Evolutionary conservation across 1,140 invertebrate genomes (phyloP), one percentile per base, ranked within the genome.

Genomic region (Penaeus japonicus): DNA sequence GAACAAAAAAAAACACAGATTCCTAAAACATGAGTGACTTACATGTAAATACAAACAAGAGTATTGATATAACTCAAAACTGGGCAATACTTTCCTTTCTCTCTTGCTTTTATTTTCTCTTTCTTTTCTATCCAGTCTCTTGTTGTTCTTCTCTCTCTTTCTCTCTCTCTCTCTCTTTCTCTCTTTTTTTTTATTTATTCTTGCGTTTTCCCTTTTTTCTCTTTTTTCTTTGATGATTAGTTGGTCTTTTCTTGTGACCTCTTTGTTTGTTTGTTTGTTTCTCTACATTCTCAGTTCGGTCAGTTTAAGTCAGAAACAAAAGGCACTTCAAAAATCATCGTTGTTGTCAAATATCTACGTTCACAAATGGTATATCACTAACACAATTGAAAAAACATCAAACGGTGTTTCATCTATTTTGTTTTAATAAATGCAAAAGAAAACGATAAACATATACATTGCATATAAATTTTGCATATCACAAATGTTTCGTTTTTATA

Each of bases 391-490:
- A 82, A 55, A 39, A 82, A 81, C 53, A 82, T 30, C 32, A 54
- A 30, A 12, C 53, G 32, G 55, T 35, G 54, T 77, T 77, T 77
- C 75, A 12, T 47, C 4, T 59, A 47, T 80, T 59, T 59, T 4
- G 18, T 35, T 32, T 30, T 30, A 32, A 82, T 30, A 82, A 59
- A 82, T 59, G 20, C 57, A 62, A 27, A 80, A 39, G 39, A 65
- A 39, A 27, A 39, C 39, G 24, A 59, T 39, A 62, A 22, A 17
- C 53, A 82, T 59, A 27, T 18, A 17, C 35, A 62, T 83, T 83
- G 81, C 81, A 83, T 83, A 83, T 47, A 47, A 47, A 83, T 83
- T 83, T 83, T 83, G 81, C 81, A 83, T 83, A 83, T 83, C 81
- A 83, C 81, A 83, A 83, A 62, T 83, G 55, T 80, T 57, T 27